Conservation (phyloP, 2,113 vertebrate species). For the Elephas maximus region DNA sequence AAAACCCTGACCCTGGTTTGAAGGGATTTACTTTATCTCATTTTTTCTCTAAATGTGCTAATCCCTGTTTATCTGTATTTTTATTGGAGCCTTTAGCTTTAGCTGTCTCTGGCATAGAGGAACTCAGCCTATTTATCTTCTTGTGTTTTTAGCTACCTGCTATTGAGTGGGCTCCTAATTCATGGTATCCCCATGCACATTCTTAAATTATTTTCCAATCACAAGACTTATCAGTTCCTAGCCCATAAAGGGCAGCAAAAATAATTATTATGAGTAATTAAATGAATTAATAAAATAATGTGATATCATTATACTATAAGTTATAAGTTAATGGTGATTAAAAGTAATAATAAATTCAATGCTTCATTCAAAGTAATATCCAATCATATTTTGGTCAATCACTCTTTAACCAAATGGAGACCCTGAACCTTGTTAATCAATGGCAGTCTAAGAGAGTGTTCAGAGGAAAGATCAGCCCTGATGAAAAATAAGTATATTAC, state of each 20-base stretch:
- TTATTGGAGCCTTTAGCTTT: too few species aligned
- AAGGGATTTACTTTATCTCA: too few species aligned
- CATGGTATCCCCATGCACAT: too few species aligned
- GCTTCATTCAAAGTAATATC: not conserved
- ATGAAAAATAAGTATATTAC: not conserved
- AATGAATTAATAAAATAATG: constrained; percentile 23
- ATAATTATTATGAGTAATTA: not conserved
- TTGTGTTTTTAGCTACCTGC: too few species aligned
- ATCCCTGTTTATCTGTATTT: too few species aligned
- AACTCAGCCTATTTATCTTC: too few species aligned
- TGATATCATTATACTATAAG: not conserved
- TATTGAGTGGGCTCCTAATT: too few species aligned
- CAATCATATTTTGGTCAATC: not conserved
- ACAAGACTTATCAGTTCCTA: not conserved
- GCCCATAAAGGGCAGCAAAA: not conserved
- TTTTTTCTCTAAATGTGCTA: too few species aligned
- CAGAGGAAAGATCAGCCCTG: not conserved
- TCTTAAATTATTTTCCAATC: not conserved
- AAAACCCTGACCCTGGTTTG: too few species aligned
- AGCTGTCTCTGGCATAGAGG: too few species aligned
- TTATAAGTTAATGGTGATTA: not conserved
- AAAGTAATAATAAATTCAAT: not conserved
- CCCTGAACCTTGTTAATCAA: not conserved
- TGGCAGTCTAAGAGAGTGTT: not conserved
- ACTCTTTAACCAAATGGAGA: not conserved